These are phyloP conservation scores for Motacilla alba DNA, from an alignment of 2,113 vertebrate species.

Conservation along the genomic window DNA sequence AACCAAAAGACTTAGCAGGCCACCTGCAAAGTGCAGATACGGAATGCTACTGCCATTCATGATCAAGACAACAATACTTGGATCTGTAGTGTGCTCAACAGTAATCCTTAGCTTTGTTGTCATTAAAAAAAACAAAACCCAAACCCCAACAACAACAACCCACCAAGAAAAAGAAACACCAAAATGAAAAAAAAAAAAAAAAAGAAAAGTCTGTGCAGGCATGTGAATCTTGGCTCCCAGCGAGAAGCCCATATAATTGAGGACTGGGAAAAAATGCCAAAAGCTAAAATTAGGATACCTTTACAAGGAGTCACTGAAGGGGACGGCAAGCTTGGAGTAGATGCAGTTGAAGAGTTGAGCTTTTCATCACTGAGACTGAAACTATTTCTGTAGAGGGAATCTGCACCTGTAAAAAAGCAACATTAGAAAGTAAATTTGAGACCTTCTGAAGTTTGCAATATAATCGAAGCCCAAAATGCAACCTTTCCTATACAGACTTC, in stretches of 20 bases:
- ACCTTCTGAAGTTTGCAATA: neutral
- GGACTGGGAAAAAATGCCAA: neutral
- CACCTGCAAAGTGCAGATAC: neutral
- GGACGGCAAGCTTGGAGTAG: slow-evolving; percentile 72
- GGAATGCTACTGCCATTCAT: neutral
- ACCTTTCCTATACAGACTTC: neutral
- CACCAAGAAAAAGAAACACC: neutral
- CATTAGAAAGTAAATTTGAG: neutral
- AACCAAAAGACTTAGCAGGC: neutral
- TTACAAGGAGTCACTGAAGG: slow-evolving; percentile 78
- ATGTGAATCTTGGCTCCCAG: neutral
- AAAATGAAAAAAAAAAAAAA: too few species aligned
- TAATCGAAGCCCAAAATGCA: neutral
- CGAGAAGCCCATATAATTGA: neutral
- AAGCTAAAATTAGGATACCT: slow-evolving; percentile 69
- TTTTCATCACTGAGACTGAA: slow-evolving; percentile 94
- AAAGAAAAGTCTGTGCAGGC: neutral
- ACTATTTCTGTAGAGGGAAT: slow-evolving; percentile 88
- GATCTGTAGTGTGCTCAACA: neutral
- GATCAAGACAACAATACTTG: neutral
- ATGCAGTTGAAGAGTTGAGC: slow-evolving; percentile 83
- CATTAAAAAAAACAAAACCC: neutral
- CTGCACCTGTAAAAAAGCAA: slow-evolving; percentile 79
- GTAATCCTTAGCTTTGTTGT: neutral
- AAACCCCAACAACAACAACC: neutral